Evolutionary conservation across 2,888 invertebrate species (phyloP), one percentile per base, ranked within the genome.

Genomic region (Hirtodrosophila duncani): DNA sequence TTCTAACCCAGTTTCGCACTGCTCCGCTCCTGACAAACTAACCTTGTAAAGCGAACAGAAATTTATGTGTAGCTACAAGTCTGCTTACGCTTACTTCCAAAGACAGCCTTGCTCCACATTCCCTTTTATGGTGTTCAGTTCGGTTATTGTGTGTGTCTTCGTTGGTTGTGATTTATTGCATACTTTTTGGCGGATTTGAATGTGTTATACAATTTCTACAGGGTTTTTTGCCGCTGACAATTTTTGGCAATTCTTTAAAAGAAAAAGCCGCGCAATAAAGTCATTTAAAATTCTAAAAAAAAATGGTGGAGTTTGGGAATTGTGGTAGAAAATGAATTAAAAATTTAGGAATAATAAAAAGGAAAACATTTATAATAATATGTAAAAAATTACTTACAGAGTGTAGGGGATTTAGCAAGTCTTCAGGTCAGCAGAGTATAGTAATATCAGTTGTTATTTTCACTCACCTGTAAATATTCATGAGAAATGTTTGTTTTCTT

Each of bases 41-140:
- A 68, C 72, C 68, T 67, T 67, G 68, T 63, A 63, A 67, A 64
- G n/a, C n/a, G 57, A 44, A 64, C 68, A 68, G 65, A 71, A 69
- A 67, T 68, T 68, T 71, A 52, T 71, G 53, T 72, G 62, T 67
- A 64, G n/a, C n/a, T 65, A 56, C 44, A 29, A 39, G 36, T 18
- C 51, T 38, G 33, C 20, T 26, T 23, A 30, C 30, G 16, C 13
- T 16, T 16, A 30, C 13, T 9, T 9, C 30, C 2, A 14, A n/a
- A 26, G 17, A 3, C 4, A 30, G 7, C 7, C 38, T 39, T 13
- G 30, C 43, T 21, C 20, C 21, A 55, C 34, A 37, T 16, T 18
- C 21, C 14, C 21, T 29, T 21, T 23, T 14, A 13, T 6, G 9
- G 10, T 17, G 13, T 16, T 38, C 16, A 17, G 11, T 38, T 38